phyloP scores from a whole-genome alignment of 2,113 vertebrate genomes.

The Amphiprion ocellaris region DNA sequence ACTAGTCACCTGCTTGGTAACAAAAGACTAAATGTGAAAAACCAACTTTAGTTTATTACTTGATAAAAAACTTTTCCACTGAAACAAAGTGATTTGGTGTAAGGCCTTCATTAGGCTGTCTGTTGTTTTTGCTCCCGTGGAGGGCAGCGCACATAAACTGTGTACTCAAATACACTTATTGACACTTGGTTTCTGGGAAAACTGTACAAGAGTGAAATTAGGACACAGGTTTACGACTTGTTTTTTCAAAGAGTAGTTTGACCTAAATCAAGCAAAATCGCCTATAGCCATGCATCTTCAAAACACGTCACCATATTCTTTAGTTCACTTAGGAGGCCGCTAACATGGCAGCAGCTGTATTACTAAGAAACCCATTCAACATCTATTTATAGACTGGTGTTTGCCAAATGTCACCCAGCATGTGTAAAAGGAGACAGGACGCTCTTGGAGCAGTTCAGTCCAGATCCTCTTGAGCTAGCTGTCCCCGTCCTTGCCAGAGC shows the following conservation, averaged over 20 bases:
- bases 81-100: too few relatives aligned
- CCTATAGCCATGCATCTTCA: neutral
- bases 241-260: neutral
- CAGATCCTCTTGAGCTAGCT: constrained; percentile 36
- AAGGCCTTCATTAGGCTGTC: too few relatives aligned
- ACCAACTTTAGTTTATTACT: too few relatives aligned
- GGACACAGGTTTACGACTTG: neutral
- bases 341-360: neutral
- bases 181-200: neutral
- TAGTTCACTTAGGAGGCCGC: neutral
- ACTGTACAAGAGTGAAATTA: neutral
- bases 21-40: too few relatives aligned
- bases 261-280: neutral
- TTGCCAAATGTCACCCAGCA: constrained; percentile 42
- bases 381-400: constrained; percentile 37
- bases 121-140: too few relatives aligned
- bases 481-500: constrained; percentile 7
- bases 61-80: too few relatives aligned
- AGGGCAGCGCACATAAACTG: too few relatives aligned
- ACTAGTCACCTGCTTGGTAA: too few relatives aligned
- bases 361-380: constrained; percentile 11
- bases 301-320: neutral
- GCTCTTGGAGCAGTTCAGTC: constrained; percentile 18
- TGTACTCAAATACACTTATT: too few relatives aligned
- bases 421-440: constrained; percentile 31